Evolutionary conservation across 2,113 vertebrate genomes (phyloP).

Genomic region (Lota lota): DNA sequence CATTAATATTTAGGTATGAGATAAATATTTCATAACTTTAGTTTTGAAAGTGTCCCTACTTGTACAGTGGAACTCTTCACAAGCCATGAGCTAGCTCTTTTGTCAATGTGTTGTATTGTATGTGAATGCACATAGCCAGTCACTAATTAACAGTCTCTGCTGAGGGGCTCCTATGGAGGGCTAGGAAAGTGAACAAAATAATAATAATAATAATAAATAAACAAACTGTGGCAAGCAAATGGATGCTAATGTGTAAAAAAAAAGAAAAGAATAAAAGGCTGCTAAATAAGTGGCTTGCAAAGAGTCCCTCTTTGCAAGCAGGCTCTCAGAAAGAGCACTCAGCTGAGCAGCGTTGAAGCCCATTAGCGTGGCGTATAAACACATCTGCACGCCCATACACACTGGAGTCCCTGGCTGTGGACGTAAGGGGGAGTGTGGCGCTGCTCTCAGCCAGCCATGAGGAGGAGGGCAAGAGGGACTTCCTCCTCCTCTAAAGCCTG

Average conservation of each 20-base stretch:
- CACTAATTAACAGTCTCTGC: constrained; percentile 55
- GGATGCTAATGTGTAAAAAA: constrained; percentile 44
- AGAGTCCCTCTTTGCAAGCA: constrained; percentile 20
- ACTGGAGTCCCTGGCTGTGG: constrained; percentile 34
- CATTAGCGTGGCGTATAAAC: constrained; percentile 48
- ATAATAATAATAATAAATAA: constrained; percentile 24
- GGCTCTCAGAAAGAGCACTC: constrained; percentile 43
- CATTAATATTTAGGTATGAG: too few relatives aligned
- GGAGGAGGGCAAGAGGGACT: constrained; percentile 43
- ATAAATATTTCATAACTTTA: too few relatives aligned
- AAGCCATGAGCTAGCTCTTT: constrained; percentile 22
- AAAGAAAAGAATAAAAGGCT: not conserved
- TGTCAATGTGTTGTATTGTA: constrained; percentile 31
- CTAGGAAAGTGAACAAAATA: not conserved
- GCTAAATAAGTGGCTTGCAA: constrained; percentile 40
- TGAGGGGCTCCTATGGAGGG: constrained; percentile 31
- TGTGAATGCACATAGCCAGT: constrained; percentile 25
- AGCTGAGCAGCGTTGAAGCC: constrained; percentile 47
- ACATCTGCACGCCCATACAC: constrained; percentile 41
- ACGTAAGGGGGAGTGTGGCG: constrained; percentile 30
- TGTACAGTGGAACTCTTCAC: not conserved
- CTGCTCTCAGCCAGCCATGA: constrained; percentile 35
- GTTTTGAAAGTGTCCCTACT: constrained; percentile 26
- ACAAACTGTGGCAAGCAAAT: constrained; percentile 45
- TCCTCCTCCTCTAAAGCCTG: constrained; percentile 49